Percentiles rank a stretch among this genome's conserved stretches.
Conservation (phyloP, 2,888 invertebrate species). For the Carpatolechia fugitivella region DNA sequence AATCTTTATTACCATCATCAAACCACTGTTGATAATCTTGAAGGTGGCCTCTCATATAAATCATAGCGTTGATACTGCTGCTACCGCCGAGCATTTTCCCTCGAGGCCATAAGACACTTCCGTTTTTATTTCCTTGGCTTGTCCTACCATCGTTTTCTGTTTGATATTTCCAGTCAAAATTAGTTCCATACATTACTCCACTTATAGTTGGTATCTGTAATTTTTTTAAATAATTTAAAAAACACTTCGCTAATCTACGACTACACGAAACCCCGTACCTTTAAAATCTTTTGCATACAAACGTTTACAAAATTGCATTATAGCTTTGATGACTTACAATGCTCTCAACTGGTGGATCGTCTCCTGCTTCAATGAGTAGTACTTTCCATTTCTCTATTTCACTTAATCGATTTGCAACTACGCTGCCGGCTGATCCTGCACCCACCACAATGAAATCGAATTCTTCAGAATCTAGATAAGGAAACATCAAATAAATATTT, state of each 20-base stretch:
- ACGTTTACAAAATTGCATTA: too few relatives aligned
- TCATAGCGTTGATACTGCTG: conserved; percentile 74
- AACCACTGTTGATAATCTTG: conserved; percentile 71
- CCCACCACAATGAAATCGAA: conserved; percentile 43
- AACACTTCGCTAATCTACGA: too few relatives aligned
- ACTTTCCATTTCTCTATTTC: conserved; percentile 35
- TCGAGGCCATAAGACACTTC: conserved; percentile 70
- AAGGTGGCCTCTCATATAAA: conserved; percentile 70
- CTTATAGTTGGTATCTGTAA: conserved; percentile 12
- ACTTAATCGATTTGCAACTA: conserved; percentile 38
- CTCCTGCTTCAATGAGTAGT: conserved; percentile 40
- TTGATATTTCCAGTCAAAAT: conserved; percentile 88
- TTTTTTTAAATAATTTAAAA: too few relatives aligned
- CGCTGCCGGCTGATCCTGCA: conserved; percentile 38
- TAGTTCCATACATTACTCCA: conserved; percentile 38
- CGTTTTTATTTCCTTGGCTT: conserved; percentile 79
- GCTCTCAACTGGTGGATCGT: conserved; percentile 32
- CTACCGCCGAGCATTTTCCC: conserved; percentile 80
- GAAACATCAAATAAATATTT: too few relatives aligned
- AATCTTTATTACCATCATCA: conserved; percentile 71
- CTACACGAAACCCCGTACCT: too few relatives aligned
- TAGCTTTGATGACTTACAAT: not conserved
- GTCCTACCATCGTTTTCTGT: conserved; percentile 85
- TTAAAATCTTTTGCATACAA: too few relatives aligned
- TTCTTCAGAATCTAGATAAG: conserved; percentile 32